Percentiles rank a stretch among this genome's conserved stretches.
Conservation (phyloP, 2,888 invertebrate genomes). For the Fabriciana adippe region DNA sequence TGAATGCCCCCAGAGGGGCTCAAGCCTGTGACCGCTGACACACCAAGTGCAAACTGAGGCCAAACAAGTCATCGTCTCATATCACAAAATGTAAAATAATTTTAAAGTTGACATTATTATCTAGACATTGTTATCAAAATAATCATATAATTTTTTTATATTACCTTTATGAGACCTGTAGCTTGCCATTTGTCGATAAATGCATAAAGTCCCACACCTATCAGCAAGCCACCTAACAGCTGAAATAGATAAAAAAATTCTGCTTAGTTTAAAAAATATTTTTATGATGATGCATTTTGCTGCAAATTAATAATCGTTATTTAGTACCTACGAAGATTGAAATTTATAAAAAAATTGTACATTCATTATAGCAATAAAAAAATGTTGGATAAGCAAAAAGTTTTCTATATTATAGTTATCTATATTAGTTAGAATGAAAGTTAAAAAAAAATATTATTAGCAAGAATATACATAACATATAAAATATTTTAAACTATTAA, state of each 20-base stretch:
- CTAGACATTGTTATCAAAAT: too few relatives aligned
- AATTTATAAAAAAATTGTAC: neutral
- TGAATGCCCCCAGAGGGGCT: too few relatives aligned
- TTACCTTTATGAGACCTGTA: slow-evolving; percentile 89
- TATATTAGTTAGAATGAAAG: too few relatives aligned
- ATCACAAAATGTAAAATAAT: too few relatives aligned
- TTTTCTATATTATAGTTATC: too few relatives aligned
- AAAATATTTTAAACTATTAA: neutral
- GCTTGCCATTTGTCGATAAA: slow-evolving; percentile 96
- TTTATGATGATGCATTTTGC: neutral
- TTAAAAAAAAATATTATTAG: neutral
- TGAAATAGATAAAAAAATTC: slow-evolving; percentile 69
- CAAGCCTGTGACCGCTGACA: too few relatives aligned
- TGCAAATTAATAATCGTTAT: neutral
- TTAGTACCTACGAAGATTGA: neutral
- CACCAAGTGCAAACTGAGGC: too few relatives aligned
- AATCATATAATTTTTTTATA: neutral
- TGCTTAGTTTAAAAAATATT: neutral
- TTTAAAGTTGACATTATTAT: too few relatives aligned
- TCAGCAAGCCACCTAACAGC: slow-evolving; percentile 93
- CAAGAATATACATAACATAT: neutral
- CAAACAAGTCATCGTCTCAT: too few relatives aligned
- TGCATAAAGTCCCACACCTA: slow-evolving; percentile 94
- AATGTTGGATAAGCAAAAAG: neutral
- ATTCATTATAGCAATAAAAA: neutral